Conservation (phyloP, 2,888 invertebrate species). For the Sphecodes monilicornis region DNA sequence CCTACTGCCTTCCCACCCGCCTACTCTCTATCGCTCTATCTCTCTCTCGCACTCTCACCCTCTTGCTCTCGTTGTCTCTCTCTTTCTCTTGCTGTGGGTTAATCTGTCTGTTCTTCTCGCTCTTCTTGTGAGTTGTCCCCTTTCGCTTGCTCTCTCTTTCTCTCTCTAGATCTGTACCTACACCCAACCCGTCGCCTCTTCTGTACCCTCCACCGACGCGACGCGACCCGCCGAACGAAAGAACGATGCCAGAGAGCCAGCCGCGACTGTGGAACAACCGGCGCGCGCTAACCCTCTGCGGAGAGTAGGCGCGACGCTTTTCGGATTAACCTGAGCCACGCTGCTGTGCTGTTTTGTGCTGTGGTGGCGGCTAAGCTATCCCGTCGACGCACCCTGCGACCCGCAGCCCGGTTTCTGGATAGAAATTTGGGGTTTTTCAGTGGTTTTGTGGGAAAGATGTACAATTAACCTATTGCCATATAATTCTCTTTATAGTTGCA, state of each 20-base stretch:
- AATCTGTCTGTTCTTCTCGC: not conserved
- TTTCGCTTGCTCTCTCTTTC: not conserved
- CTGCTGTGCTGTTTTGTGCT: too few relatives aligned
- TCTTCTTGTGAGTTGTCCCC: not conserved
- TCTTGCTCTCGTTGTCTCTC: not conserved
- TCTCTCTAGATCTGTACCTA: not conserved
- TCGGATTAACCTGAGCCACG: constrained; percentile 46
- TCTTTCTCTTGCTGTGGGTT: not conserved
- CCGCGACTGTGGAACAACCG: not conserved
- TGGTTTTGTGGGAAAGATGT: not conserved
- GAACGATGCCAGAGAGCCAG: constrained; percentile 50
- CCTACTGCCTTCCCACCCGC: constrained; percentile 66
- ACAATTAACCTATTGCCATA: too few relatives aligned
- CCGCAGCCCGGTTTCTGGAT: not conserved
- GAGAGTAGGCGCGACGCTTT: constrained; percentile 59
- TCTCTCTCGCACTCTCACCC: not conserved
- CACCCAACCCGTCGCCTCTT: constrained; percentile 16
- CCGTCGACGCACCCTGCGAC: not conserved
- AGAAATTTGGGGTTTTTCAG: not conserved
- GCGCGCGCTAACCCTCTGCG: constrained; percentile 56
- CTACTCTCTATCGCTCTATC: constrained; percentile 20
- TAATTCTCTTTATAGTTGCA: too few relatives aligned
- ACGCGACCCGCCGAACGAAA: constrained; percentile 57
- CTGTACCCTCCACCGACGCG: constrained; percentile 47
- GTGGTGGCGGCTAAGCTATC: not conserved